Evolutionary conservation across 1,140 invertebrate genomes (phyloP).

Genomic region (Drosophila jambulina): DNA sequence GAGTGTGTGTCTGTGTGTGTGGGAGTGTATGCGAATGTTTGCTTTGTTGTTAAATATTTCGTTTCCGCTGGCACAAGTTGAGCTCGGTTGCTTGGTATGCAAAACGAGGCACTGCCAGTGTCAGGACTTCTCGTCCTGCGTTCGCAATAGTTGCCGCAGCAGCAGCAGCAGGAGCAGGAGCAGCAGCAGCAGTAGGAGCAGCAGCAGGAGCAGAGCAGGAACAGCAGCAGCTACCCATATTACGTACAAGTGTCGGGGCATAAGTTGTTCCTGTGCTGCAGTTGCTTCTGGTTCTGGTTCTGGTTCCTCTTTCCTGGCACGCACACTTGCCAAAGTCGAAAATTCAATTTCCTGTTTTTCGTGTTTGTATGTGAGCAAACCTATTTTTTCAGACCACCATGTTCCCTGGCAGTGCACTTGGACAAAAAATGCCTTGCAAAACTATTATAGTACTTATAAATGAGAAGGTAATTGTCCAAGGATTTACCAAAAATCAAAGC

Average conservation of each 20-base stretch:
- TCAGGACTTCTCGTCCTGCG: constrained; percentile 71
- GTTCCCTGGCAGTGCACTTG: constrained; percentile 6
- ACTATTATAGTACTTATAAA: background rate
- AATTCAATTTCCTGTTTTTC: constrained; percentile 84
- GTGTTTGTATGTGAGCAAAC: constrained; percentile 71
- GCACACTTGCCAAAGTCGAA: constrained; percentile 83
- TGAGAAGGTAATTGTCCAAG: no score
- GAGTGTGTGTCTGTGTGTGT: constrained; percentile 10
- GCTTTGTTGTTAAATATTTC: constrained; percentile 84
- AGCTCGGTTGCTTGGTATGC: constrained; percentile 73
- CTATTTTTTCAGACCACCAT: constrained; percentile 31
- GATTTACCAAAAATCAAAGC: background rate
- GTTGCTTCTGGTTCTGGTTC: constrained; percentile 21
- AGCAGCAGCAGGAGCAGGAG: constrained; percentile 25
- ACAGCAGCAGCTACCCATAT: constrained; percentile 37
- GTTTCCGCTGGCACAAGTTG: constrained; percentile 79
- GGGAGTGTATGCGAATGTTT: constrained; percentile 31
- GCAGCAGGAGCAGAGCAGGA: background rate
- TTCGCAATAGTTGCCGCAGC: constrained; percentile 74
- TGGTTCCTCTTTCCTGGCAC: constrained; percentile 70
- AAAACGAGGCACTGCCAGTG: constrained; percentile 80
- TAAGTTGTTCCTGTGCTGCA: constrained; percentile 42
- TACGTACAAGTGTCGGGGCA: constrained; percentile 47
- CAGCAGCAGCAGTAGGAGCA: constrained; percentile 13
- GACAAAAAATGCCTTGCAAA: background rate